Evolutionary conservation across 2,888 invertebrate species (phyloP).

Genomic region (Tetheella fluctuosa): DNA sequence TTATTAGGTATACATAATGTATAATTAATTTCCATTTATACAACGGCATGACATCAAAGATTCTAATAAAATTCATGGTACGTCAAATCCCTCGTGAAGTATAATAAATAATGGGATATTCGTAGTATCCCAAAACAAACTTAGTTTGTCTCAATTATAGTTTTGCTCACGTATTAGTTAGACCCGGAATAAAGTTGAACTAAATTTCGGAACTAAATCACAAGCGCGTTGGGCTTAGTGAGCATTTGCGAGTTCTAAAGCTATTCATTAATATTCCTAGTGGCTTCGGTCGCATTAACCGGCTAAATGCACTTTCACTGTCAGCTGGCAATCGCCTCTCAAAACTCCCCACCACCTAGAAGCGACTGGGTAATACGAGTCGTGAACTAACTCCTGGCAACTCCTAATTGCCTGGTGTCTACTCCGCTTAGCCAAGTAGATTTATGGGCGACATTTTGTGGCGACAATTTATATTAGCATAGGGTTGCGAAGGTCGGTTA

Average conservation of each 20-base stretch:
- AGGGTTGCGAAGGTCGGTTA: conserved; percentile 36
- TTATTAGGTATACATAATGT: background rate
- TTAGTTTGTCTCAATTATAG: conserved; percentile 9
- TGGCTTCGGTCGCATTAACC: conserved; percentile 54
- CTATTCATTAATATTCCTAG: conserved; percentile 72
- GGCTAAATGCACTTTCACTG: conserved; percentile 76
- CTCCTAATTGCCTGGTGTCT: conserved; percentile 68
- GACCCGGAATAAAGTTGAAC: conserved; percentile 21
- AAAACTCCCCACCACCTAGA: conserved; percentile 32
- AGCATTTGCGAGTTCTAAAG: conserved; percentile 41
- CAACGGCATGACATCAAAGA: background rate
- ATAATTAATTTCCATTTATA: no score
- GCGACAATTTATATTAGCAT: conserved; percentile 48
- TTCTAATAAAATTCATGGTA: background rate
- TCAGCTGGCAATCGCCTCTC: conserved; percentile 54
- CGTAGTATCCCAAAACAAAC: background rate
- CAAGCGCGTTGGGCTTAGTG: conserved; percentile 31
- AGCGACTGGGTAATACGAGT: conserved; percentile 48
- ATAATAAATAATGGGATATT: background rate
- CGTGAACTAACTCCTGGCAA: conserved; percentile 52
- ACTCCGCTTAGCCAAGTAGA: conserved; percentile 56
- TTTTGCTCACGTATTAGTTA: conserved; percentile 3
- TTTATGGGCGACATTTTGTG: conserved; percentile 61
- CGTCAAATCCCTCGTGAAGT: background rate
- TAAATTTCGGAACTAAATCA: conserved; percentile 39